Base-by-base conservation (phyloP, 2,797 vertebrate species). In the Sebastes minor region DNA sequence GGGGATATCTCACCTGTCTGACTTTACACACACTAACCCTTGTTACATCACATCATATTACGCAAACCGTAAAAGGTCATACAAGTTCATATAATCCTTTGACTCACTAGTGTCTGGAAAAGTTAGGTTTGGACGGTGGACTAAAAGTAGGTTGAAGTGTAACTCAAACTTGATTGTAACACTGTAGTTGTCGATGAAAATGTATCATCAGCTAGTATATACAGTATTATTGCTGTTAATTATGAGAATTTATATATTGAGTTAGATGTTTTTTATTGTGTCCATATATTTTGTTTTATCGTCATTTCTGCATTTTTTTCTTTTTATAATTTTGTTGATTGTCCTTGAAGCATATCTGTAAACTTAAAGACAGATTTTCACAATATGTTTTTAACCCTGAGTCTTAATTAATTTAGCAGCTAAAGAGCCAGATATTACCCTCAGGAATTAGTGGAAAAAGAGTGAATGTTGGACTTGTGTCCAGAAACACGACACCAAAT, bases 341-440 rank as follows among this genome's bases (percentile, higher is more conserved):
- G n/a, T 77, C 13, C 59, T 78, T 81, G 4, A 62, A 83, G 23
- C 33, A 70, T 81, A 59, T 61, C 13, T 74, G 11, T 69, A 56
- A 53, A 7, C 52, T 76, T 89, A 86, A 92, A 88, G 56, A 72
- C 12, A 52, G 32, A 28, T 65, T 70, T 75, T 71, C 56, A 32
- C 42, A 55, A 23, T 67, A 63, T 67, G 13, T 33, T 69, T 53
- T 55, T 10, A 60, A 3, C 13, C 20, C 16, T 18, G 30, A 42
- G 14, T 68, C 23, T 25, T 16, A 22, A 16, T 38, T 67, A 4
- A 28, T 57, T n/a, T 0, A 52, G 18, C 49, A 52, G 2, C 1
- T 55, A 55, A 55, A 22, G n/a, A 22, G 52, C n/a, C 10, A 22
- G 52, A 55, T 55, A 55, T 55, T 55, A 52, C 4, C 49, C 1